Conservation (phyloP, 2,888 invertebrate species). For the Parnassius glacialis region DNA sequence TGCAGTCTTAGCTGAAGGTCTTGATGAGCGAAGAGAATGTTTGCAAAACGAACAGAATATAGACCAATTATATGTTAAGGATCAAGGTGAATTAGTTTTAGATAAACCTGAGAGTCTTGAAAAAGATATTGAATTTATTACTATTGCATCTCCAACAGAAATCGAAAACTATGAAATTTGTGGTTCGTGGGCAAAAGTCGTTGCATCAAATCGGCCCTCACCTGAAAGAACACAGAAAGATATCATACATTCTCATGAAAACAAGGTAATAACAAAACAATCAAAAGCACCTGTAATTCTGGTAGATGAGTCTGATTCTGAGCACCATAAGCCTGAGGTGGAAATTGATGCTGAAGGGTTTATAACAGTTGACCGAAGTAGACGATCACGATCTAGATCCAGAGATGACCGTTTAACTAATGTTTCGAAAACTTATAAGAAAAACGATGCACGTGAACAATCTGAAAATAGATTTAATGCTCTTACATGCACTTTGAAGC, state of each 20-base stretch:
- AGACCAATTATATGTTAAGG: neutral
- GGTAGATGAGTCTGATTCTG: slow-evolving; percentile 57
- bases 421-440: slow-evolving; percentile 42
- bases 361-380: slow-evolving; percentile 69
- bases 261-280: slow-evolving; percentile 27
- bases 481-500: slow-evolving; percentile 49
- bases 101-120: slow-evolving; percentile 17
- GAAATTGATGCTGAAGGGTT: slow-evolving; percentile 70
- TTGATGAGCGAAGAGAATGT: slow-evolving; percentile 29
- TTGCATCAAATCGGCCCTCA: slow-evolving; percentile 55
- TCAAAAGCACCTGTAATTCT: slow-evolving; percentile 57
- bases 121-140: slow-evolving; percentile 29
- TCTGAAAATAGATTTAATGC: slow-evolving; percentile 64
- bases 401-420: slow-evolving; percentile 62
- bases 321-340: slow-evolving; percentile 46
- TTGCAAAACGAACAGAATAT: neutral
- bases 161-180: slow-evolving; percentile 32
- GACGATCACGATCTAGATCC: slow-evolving; percentile 78
- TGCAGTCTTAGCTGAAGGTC: slow-evolving; percentile 81
- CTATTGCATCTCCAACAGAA: slow-evolving; percentile 29
- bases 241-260: slow-evolving; percentile 35
- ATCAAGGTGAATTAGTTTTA: slow-evolving; percentile 19
- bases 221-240: slow-evolving; percentile 52
- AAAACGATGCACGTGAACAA: slow-evolving; percentile 47
- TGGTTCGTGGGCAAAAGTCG: slow-evolving; percentile 70